These are phyloP conservation scores for Batillaria attramentaria DNA, from an alignment of 1,140 invertebrate genomes.

Conservation along the genomic window DNA sequence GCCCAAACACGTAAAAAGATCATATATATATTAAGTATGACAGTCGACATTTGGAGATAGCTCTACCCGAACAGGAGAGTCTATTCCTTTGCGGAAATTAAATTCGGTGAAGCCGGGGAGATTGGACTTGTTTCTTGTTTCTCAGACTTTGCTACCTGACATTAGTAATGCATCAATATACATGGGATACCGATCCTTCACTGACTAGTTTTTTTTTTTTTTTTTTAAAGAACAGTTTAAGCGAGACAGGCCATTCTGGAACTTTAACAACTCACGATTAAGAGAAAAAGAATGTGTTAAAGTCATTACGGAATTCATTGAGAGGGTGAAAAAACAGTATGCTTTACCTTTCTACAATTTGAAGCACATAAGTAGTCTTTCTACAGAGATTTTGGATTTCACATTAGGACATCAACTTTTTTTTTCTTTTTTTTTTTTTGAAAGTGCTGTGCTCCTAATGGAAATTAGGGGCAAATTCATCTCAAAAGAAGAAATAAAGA, in stretches of 20 bases:
- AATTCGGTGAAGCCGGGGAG: constrained; percentile 22
- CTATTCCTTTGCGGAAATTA: constrained; percentile 28
- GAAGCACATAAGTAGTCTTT: background rate
- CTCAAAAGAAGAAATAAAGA: constrained; percentile 19
- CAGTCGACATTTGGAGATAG: constrained; percentile 25
- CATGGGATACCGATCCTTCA: constrained; percentile 31
- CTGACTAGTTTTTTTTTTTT: constrained; percentile 29
- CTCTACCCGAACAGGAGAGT: constrained; percentile 6
- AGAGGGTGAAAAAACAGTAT: constrained; percentile 18
- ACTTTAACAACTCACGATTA: constrained; percentile 34
- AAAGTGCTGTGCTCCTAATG: too few species aligned
- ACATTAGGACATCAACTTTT: constrained; percentile 5
- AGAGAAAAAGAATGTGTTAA: constrained; percentile 21
- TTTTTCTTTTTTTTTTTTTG: constrained; percentile 3
- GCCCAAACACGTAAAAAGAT: constrained; percentile 18
- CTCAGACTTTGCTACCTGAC: constrained; percentile 1
- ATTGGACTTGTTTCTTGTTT: constrained; percentile 36
- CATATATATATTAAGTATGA: background rate
- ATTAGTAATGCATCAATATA: constrained; percentile 13
- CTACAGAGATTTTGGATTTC: background rate
- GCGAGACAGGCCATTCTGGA: constrained; percentile 18
- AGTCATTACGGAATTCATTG: constrained; percentile 11
- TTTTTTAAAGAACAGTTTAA: constrained; percentile 14
- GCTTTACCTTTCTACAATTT: background rate
- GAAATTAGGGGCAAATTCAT: constrained; percentile 34